Conservation (phyloP, 2,113 vertebrate species). For the Mustela nigripes region DNA sequence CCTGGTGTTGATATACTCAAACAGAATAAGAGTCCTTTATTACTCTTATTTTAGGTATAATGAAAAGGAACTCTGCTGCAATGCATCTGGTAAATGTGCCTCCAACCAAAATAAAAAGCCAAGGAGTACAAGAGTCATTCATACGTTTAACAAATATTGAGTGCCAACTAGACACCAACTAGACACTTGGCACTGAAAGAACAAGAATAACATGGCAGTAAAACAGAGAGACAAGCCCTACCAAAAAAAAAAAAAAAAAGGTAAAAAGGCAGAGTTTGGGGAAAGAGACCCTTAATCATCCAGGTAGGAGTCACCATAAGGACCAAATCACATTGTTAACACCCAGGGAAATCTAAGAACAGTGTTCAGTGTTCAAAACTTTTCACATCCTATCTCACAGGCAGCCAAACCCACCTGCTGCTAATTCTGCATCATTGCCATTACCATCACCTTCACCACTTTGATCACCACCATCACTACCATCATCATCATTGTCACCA, state of each 20-base stretch:
- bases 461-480: too few species aligned
- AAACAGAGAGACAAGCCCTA: background rate
- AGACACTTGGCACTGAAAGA: background rate
- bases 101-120: background rate
- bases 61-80: constrained; percentile 74
- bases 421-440: background rate
- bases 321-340: background rate
- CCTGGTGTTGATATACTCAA: background rate
- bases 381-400: background rate
- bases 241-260: background rate
- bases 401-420: accelerated
- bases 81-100: background rate
- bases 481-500: too few species aligned
- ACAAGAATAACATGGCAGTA: background rate
- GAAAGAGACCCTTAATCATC: background rate
- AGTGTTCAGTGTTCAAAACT: background rate
- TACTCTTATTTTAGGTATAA: constrained; percentile 73
- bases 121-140: background rate
- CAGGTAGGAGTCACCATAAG: background rate
- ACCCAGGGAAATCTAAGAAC: background rate
- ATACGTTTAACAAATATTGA: background rate
- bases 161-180: too few species aligned
- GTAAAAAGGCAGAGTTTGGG: background rate
- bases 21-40: constrained; percentile 78
- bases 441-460: too few species aligned